These are phyloP conservation scores for Minunthozetes semirufus DNA, from an alignment of 2,888 invertebrate species.

Conservation along the genomic window DNA sequence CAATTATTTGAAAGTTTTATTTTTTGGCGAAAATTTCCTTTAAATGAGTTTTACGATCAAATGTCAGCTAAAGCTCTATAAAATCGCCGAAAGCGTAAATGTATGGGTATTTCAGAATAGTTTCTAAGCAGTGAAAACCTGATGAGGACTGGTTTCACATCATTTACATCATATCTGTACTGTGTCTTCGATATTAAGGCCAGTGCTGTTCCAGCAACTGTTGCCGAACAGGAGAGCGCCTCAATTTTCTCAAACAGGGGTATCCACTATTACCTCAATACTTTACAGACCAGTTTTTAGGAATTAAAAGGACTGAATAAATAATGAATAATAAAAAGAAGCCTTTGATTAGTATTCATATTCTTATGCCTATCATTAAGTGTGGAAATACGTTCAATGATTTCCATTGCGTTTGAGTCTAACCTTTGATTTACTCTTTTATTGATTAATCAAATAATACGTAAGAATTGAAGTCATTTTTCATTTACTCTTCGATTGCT, in stretches of 20 bases:
- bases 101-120: not conserved
- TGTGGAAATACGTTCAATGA: no score
- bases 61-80: not conserved
- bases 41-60: not conserved
- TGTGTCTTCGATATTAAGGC: no score
- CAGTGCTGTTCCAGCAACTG: not conserved
- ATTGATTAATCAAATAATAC: no score
- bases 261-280: not conserved
- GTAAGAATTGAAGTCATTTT: no score
- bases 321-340: no score
- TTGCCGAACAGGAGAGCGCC: not conserved
- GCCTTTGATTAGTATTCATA: no score
- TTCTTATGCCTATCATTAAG: no score
- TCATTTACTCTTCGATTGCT: no score
- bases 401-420: no score
- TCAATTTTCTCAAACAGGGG: not conserved
- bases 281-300: not conserved
- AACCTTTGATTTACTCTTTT: no score
- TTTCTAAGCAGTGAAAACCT: not conserved
- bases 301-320: not conserved
- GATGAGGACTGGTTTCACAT: not conserved
- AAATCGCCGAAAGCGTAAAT: slow-evolving; percentile 12
- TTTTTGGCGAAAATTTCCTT: not conserved
- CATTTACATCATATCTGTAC: not conserved
- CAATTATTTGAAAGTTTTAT: not conserved